Evolutionary conservation across 2,888 invertebrate species (phyloP), one percentile per base, ranked within the genome.

Genomic region (Pyrrhia umbra): DNA sequence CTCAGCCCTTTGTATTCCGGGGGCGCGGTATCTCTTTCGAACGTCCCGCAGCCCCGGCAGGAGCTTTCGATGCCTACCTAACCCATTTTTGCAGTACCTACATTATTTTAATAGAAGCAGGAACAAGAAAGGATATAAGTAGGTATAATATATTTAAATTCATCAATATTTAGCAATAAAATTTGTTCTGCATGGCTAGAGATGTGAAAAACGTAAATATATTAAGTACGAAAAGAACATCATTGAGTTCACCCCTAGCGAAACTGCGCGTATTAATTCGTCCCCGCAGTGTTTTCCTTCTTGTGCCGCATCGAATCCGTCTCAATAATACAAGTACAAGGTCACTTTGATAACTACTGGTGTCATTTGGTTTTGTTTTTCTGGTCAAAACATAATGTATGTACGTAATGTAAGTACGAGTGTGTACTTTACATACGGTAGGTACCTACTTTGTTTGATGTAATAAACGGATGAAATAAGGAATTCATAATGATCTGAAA

Each of bases 211-310:
- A 43, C 40, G 51, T 6, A 30, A 52, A 40, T 43, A 46, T 23
- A 70, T 40, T 51, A 70, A 47, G 64, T 27, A 67, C 68, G 18
- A 68, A 58, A n/a, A 59, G 68, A 67, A 74, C 59, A 74, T 67
- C 69, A 67, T 73, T 69, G 69, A 73, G 68, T 42, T 74, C 67
- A 70, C 69, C 69, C 74, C 55, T 68, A 59, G 69, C 49, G 56
- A 45, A 68, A 68, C 42, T 42, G 61, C 61, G 75, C 47, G 43
- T 52, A 52, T 43, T 46, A 50, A 47, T 47, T 74, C 55, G 70
- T 40, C 60, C 42, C 30, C 51, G 18, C 51, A 34, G 60, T 55
- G 51, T 70, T 70, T 68, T 71, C 61, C 55, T 56, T 43, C 75
- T 73, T 13, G 56, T 34, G 34, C 25, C 42, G 75, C 34, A 30